phyloP scores from a whole-genome alignment of 2,113 vertebrate genomes.

The Parus major region DNA sequence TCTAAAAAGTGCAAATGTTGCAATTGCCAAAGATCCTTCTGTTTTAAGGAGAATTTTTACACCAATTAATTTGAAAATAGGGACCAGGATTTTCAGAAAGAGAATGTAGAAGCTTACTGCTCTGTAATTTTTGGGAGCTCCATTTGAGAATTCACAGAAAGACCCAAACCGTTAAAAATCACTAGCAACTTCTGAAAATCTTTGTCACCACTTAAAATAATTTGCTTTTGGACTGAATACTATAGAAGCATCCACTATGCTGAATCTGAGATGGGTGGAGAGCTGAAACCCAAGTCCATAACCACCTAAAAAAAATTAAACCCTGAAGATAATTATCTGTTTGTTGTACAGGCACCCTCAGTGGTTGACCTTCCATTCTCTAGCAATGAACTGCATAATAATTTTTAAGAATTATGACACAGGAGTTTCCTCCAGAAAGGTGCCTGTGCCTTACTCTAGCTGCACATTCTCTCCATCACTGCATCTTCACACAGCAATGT shows the following conservation, averaged over 20 bases:
- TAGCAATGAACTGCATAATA: conserved; percentile 3
- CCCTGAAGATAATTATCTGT: background rate
- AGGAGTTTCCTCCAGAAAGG: background rate
- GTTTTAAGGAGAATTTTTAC: conserved; percentile 34
- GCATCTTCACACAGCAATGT: background rate
- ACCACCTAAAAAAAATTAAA: background rate
- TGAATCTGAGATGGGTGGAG: conserved; percentile 9
- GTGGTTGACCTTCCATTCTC: background rate
- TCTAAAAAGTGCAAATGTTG: conserved; percentile 52
- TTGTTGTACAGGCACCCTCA: background rate
- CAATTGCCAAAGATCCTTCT: conserved; percentile 18
- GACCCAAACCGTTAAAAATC: background rate
- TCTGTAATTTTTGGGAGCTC: background rate
- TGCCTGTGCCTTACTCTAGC: background rate
- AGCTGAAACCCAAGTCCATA: conserved; percentile 17
- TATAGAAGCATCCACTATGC: background rate
- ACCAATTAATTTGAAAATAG: conserved; percentile 27
- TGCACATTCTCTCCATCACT: background rate
- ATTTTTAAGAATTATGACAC: background rate
- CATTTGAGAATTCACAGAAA: background rate
- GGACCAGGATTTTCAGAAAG: conserved; percentile 28
- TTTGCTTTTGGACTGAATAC: background rate
- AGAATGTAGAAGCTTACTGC: background rate
- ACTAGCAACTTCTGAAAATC: conserved; percentile 19
- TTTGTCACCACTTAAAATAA: background rate